Evolutionary conservation across 37 sponge, comb jelly and placozoan species (phyloP).

Genomic region (Haliclona indistincta): DNA sequence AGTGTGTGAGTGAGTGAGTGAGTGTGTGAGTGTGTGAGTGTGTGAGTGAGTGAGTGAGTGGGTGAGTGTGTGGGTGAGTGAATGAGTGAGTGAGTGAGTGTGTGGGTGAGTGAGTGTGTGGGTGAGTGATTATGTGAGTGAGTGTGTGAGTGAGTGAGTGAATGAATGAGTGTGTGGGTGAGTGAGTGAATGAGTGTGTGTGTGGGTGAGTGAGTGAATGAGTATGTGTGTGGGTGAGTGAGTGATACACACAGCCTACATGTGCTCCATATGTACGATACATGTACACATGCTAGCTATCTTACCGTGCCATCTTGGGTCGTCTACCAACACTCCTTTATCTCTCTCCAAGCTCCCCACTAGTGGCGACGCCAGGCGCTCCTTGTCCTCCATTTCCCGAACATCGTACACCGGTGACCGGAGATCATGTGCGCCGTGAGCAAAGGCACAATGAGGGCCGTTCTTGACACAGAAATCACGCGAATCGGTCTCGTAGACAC

Average conservation of each 20-base stretch:
- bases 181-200: too few species aligned
- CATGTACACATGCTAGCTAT: too few species aligned
- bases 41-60: slow-evolving; percentile 1
- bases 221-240: too few species aligned
- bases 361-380: slow-evolving; percentile 33
- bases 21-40: slow-evolving; percentile 30
- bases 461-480: slow-evolving; percentile 95
- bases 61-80: too few species aligned
- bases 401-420: slow-evolving; percentile 86
- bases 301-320: slow-evolving; percentile 91
- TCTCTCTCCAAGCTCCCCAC: slow-evolving; percentile 82
- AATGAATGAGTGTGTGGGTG: too few species aligned
- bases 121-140: too few species aligned
- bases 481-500: slow-evolving; percentile 95
- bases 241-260: background rate
- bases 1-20: slow-evolving; percentile 24
- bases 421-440: slow-evolving; percentile 90
- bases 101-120: too few species aligned
- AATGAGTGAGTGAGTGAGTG: too few species aligned
- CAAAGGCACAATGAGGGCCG: slow-evolving; percentile 97
- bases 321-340: slow-evolving; percentile 82
- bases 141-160: too few species aligned
- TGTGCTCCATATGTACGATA: background rate
- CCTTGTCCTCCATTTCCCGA: slow-evolving; percentile 64
- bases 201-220: too few species aligned